Base-by-base conservation (phyloP, 2,888 invertebrate species). In the Rotaria macrura region DNA sequence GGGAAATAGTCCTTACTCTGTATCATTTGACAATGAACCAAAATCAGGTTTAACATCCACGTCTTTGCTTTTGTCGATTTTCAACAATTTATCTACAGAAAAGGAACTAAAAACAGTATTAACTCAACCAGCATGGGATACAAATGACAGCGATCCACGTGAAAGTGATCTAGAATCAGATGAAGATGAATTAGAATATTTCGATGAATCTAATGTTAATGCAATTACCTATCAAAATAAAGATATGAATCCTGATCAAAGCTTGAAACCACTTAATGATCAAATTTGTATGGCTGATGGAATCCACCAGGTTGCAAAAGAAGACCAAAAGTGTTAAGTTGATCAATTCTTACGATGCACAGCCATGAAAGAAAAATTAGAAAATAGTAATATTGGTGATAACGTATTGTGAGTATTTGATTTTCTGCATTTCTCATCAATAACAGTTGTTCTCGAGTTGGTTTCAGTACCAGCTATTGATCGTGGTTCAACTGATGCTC, bases 401-500 rank as follows among this genome's bases (percentile, higher is more conserved):
- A 40, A 74, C 7, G 40, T n/a, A n/a, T 38, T 40, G 40, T 38
- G 40, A 74, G 40, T 74, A 38, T n/a, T n/a, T n/a, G n/a, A n/a
- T n/a, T n/a, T n/a, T n/a, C n/a, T n/a, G n/a, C n/a, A n/a, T n/a
- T n/a, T n/a, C n/a, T n/a, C n/a, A n/a, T n/a, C n/a, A n/a, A n/a
- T n/a, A n/a, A n/a, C n/a, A n/a, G n/a, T n/a, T n/a, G n/a, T 47
- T n/a, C 40, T 85, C 29, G 43, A 57, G 57, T 29, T 57, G 47
- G 43, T 85, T 25, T 9, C 54, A 38, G 65, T 83, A 38, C 83
- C 83, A 38, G 65, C 83, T 57, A 83, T 85, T n/a, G 54, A 83
- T 40, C 43, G 85, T 29, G 85, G 55, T 57, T 84, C 85, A 40
- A 57, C 85, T n/a, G 84, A 83, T 72, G 55, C 72, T 7, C 25